Base-by-base conservation (phyloP, 92 coral and sea anemone genomes). In the Bergia puertoricense region DNA sequence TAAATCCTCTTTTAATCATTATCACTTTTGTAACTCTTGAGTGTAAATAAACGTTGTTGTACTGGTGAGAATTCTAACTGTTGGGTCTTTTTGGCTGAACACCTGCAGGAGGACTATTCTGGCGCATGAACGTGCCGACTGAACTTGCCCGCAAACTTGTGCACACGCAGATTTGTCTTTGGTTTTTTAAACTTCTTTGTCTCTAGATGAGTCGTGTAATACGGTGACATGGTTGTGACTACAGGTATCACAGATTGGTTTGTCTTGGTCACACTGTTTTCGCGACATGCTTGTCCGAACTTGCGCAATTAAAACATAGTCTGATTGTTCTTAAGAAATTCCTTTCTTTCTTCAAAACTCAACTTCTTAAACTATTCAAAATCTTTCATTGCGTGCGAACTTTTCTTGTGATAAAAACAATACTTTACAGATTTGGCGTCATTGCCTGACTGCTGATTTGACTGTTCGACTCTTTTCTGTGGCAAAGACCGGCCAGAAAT, bases 71-170 rank as follows among this genome's bases (percentile, higher is more conserved):
- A 87, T 41, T 66, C 85, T 62, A 43, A 48, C 86, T 14, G 90
- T 90, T 43, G 92, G 93, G 44, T 90, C 76, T 42, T 85, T 79
- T 41, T 77, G 82, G 81, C 43, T 93, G 54, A 91, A 80, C 11
- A 93, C 98, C 85, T 93, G 90, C 13, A 93, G 89, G 6, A 88
- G 92, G 57, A 91, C 94, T 67, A 91, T 91, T 74, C 90, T 65
- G 62, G 93, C 93, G 50, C 94, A 95, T 51, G 98, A 91, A 15
- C 91, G 92, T 39, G 89, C 77, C 18, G 90, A 43, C 77, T 88
- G 88, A 18, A 13, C 75, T 78, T 36, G 69, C 3, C 89, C 91
- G 75, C 95, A 93, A 50, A 93, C 92, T 85, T 86, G 88, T 23
- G 90, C 72, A 74, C 95, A 93, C n/a, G 93, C 90, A 75, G 88